These are phyloP conservation scores for Syrista parreyssii DNA, from an alignment of 2,888 invertebrate species.

Conservation along the genomic window DNA sequence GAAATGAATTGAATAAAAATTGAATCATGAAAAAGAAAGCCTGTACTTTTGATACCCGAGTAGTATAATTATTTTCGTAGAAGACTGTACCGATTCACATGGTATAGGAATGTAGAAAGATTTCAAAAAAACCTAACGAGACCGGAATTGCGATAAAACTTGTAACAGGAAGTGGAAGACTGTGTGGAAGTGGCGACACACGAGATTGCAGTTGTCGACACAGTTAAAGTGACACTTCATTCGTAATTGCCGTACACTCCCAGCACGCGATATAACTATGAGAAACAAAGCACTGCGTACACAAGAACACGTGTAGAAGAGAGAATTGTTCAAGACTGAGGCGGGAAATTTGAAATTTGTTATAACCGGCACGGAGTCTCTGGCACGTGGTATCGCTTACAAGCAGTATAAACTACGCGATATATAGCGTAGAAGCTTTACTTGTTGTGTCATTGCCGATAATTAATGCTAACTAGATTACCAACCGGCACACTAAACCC, in stretches of 20 bases:
- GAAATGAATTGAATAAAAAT: too few relatives aligned
- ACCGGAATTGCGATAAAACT: slow-evolving; percentile 29
- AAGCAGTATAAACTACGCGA: slow-evolving; percentile 3
- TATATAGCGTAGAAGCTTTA: slow-evolving; percentile 3
- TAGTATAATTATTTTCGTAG: background rate
- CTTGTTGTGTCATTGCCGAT: slow-evolving; percentile 32
- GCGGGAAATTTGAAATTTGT: background rate
- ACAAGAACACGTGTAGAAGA: background rate
- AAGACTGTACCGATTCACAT: slow-evolving; percentile 14
- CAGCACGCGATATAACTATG: background rate
- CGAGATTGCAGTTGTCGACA: slow-evolving; percentile 3
- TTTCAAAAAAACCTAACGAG: slow-evolving; percentile 7
- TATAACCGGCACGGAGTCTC: background rate
- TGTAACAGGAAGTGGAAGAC: slow-evolving; percentile 32
- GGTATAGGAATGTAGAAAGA: background rate
- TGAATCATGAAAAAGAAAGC: background rate
- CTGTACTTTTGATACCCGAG: background rate
- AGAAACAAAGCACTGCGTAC: background rate
- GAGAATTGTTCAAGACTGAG: background rate
- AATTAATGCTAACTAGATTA: slow-evolving; percentile 38
- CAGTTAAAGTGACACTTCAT: background rate
- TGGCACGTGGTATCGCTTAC: slow-evolving; percentile 32
- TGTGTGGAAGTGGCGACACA: slow-evolving; percentile 25
- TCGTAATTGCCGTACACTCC: background rate
- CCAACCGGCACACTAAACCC: background rate